A percentile compares a stretch with the other conserved stretches of the same genome.
Evolutionary conservation across 2,113 vertebrate genomes (phyloP).

Genomic region (Prinia subflava): DNA sequence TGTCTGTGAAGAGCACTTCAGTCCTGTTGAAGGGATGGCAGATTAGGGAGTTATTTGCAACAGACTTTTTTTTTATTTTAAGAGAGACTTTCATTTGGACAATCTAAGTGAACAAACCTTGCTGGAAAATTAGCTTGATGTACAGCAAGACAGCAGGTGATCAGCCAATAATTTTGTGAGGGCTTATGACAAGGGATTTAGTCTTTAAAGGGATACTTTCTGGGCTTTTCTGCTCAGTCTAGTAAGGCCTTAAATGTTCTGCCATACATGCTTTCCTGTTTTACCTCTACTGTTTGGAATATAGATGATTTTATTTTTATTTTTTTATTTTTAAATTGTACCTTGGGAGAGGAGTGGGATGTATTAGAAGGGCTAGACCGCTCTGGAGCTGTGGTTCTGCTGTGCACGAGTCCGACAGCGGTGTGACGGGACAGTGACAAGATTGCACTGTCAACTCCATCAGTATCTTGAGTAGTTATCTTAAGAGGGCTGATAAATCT

Average conservation of each 20-base stretch:
- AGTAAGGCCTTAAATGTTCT: background rate
- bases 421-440: background rate
- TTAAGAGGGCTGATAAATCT: background rate
- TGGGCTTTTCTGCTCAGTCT: background rate
- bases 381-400: background rate
- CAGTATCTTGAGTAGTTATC: background rate
- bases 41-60: conserved; percentile 73
- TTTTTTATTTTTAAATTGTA: background rate
- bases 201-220: background rate
- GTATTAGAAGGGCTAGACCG: background rate
- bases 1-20: conserved; percentile 73
- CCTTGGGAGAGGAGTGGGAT: background rate
- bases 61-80: background rate
- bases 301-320: background rate
- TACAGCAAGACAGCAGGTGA: conserved; percentile 12
- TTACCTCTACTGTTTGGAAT: background rate
- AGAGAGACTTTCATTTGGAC: conserved; percentile 45
- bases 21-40: conserved; percentile 65
- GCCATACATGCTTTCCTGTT: background rate
- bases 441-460: background rate
- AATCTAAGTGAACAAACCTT: conserved; percentile 2
- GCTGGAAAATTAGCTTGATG: conserved; percentile 23
- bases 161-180: background rate
- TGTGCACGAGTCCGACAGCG: rapidly evolving
- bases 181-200: background rate